phyloP scores from a whole-genome alignment of 2,113 vertebrate genomes.

The Malaclemys terrapin region DNA sequence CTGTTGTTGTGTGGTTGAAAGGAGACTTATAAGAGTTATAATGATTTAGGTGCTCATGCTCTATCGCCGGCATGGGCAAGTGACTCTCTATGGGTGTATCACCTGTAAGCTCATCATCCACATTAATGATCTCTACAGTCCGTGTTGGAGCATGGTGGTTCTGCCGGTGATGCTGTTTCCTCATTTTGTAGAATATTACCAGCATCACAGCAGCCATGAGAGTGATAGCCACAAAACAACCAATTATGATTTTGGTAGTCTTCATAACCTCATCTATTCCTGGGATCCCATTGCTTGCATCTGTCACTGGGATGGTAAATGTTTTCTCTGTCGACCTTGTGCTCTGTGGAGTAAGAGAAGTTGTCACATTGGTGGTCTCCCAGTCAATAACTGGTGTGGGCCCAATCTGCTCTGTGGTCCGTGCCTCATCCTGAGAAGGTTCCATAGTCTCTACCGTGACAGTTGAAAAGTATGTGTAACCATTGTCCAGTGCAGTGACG shows the following conservation, averaged over 20 bases:
- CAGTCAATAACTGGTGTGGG: constrained; percentile 91
- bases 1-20: constrained; percentile 95
- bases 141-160: constrained; percentile 95
- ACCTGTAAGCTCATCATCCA: constrained; percentile 96
- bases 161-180: constrained; percentile 98
- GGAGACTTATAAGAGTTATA: constrained; percentile 98
- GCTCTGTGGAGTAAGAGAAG: constrained; percentile 88
- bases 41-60: constrained; percentile 99
- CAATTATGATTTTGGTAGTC: constrained; percentile 99
- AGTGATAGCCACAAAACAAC: constrained; percentile 99
- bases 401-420: constrained; percentile 90
- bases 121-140: constrained; percentile 98
- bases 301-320: constrained; percentile 93
- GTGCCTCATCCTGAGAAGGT: constrained; percentile 93
- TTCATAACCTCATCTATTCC: constrained; percentile 99
- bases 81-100: constrained; percentile 95
- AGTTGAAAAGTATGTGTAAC: constrained; percentile 97
- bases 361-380: constrained; percentile 93
- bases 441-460: constrained; percentile 99
- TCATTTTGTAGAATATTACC: constrained; percentile 99
- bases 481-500: constrained; percentile 93
- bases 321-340: constrained; percentile 94
- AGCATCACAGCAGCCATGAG: constrained; percentile 99
- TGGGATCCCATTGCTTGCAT: constrained; percentile 88
- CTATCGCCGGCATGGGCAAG: constrained; percentile 95